These are phyloP conservation scores for Callinectes sapidus DNA, from an alignment of 2,888 invertebrate genomes.

Conservation along the genomic window DNA sequence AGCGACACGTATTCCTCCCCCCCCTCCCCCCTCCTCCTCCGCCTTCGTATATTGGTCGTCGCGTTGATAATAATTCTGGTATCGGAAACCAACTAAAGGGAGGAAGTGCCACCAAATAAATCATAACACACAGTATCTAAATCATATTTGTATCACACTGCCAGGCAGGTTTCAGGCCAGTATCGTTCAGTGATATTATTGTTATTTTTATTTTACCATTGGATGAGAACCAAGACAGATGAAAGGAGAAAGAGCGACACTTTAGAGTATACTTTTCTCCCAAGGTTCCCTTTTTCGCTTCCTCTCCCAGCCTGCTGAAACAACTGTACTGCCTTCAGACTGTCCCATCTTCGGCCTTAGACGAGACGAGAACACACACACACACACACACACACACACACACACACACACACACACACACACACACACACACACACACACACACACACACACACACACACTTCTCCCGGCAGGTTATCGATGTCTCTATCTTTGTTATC, in stretches of 20 bases:
- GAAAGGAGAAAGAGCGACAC: background rate
- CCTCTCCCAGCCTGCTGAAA: background rate
- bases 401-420: constrained; percentile 43
- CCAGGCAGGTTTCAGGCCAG: background rate
- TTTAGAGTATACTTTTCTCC: constrained; percentile 14
- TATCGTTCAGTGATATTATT: background rate
- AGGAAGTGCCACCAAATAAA: constrained; percentile 15
- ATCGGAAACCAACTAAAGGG: background rate
- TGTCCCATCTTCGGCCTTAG: background rate
- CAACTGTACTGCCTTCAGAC: background rate
- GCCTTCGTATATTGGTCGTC: background rate
- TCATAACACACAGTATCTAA: background rate
- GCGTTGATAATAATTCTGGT: background rate
- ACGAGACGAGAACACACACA: background rate
- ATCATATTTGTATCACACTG: background rate
- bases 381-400: constrained; percentile 36
- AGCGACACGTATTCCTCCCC: background rate
- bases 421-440: constrained; percentile 31
- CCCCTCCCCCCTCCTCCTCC: background rate
- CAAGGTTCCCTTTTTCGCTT: background rate
- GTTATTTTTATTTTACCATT: background rate
- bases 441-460: constrained; percentile 43
- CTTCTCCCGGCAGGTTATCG: constrained; percentile 26
- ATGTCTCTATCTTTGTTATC: constrained; percentile 36
- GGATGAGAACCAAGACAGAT: background rate